phyloP scores from a whole-genome alignment of 2,888 invertebrate genomes.

The Caradrina kadenii region DNA sequence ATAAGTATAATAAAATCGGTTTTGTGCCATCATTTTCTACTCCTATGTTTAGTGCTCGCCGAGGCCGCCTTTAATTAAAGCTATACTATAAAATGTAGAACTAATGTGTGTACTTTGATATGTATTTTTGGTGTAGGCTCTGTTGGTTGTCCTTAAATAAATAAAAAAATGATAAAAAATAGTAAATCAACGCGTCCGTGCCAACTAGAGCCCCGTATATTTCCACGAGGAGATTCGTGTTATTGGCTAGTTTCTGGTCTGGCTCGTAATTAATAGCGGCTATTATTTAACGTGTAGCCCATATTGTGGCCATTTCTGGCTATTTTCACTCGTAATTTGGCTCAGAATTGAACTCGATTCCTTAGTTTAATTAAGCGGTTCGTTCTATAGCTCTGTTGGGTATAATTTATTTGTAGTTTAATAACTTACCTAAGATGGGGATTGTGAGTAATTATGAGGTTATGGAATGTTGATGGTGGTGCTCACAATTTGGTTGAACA shows the following conservation, averaged over 20 bases:
- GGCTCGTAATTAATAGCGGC: slow-evolving; percentile 64
- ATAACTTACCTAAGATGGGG: slow-evolving; percentile 35
- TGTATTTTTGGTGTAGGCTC: no score
- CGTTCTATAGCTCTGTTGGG: slow-evolving; percentile 29
- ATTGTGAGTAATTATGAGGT: slow-evolving; percentile 23
- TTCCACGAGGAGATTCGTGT: slow-evolving; percentile 54
- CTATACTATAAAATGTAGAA: no score
- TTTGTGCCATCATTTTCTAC: no score
- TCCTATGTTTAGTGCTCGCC: no score
- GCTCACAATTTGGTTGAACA: neutral
- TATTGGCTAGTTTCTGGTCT: slow-evolving; percentile 63
- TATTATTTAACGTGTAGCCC: slow-evolving; percentile 65
- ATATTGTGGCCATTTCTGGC: slow-evolving; percentile 60
- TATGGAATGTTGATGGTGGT: slow-evolving; percentile 31
- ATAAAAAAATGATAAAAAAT: no score
- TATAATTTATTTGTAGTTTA: slow-evolving; percentile 46
- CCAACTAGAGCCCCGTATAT: slow-evolving; percentile 28
- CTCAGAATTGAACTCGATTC: slow-evolving; percentile 63
- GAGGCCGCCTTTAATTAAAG: no score
- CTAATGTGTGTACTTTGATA: no score
- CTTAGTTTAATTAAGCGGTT: slow-evolving; percentile 60
- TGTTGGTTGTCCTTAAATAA: no score
- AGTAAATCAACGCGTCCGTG: neutral
- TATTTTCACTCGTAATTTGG: slow-evolving; percentile 64
- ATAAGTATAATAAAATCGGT: no score